Evolutionary conservation across 2,113 vertebrate genomes (phyloP).

Genomic region (Pangasianodon gigas): DNA sequence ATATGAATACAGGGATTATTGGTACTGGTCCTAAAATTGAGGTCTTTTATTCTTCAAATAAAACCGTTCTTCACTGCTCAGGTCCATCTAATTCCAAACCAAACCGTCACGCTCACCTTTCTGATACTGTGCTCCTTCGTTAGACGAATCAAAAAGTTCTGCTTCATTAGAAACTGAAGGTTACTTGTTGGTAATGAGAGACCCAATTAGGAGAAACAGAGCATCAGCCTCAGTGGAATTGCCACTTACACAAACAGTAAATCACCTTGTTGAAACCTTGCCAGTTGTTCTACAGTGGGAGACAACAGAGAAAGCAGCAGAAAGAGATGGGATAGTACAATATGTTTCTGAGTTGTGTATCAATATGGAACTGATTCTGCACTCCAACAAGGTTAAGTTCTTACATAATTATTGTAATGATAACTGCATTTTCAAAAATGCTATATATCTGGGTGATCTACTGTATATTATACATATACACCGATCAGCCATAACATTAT

Average conservation of each 20-base stretch:
- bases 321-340: conserved; percentile 32
- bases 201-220: conserved; percentile 67
- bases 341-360: conserved; percentile 27
- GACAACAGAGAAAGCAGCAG: conserved; percentile 23
- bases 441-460: not conserved
- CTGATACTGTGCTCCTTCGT: conserved; percentile 46
- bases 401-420: not conserved
- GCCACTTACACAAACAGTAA: conserved; percentile 52
- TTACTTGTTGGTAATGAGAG: conserved; percentile 70
- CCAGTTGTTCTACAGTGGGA: conserved; percentile 45
- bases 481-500: no score
- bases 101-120: conserved; percentile 51
- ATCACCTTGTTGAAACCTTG: conserved; percentile 61
- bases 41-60: not conserved
- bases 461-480: not conserved
- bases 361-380: conserved; percentile 24
- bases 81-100: conserved; percentile 38
- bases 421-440: not conserved
- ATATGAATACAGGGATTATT: not conserved
- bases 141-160: conserved; percentile 72
- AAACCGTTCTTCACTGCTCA: not conserved
- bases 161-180: conserved; percentile 68
- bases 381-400: not conserved
- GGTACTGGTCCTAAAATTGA: not conserved
- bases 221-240: conserved; percentile 51